Conservation (phyloP, 2,113 vertebrate species). For the Dryoscopus gambensis region DNA sequence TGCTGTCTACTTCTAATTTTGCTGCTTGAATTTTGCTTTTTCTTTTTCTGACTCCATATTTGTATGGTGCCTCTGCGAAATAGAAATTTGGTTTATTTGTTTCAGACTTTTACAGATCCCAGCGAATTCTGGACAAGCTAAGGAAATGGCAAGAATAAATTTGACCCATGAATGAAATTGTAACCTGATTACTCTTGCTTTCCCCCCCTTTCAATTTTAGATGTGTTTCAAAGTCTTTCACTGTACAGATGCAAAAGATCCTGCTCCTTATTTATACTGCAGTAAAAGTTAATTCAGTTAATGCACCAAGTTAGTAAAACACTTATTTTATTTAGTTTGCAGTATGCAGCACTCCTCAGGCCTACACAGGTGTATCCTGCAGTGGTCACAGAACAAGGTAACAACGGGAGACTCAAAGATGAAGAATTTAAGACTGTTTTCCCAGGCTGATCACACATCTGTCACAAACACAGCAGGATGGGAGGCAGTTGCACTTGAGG, state of each 20-base stretch:
- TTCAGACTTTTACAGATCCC: neutral
- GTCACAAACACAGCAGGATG: neutral
- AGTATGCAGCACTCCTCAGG: neutral
- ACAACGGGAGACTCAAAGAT: neutral
- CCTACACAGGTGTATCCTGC: fast-evolving
- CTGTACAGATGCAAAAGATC: neutral
- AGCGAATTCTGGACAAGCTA: neutral
- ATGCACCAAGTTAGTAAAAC: neutral
- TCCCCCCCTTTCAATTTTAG: neutral
- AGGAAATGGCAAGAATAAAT: neutral
- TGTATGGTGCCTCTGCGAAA: neutral
- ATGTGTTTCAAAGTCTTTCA: neutral
- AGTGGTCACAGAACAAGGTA: neutral
- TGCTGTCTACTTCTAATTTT: neutral
- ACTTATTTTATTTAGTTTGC: neutral
- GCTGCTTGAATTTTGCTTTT: neutral
- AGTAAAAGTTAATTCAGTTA: neutral
- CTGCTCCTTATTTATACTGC: neutral
- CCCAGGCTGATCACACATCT: neutral
- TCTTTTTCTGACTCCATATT: neutral
- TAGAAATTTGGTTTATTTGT: neutral
- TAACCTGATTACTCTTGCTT: neutral
- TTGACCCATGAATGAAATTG: neutral
- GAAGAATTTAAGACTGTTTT: neutral
- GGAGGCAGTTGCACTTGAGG: neutral